Base-by-base conservation (phyloP, 2,113 vertebrate genomes). In the Erpornis zantholeuca region DNA sequence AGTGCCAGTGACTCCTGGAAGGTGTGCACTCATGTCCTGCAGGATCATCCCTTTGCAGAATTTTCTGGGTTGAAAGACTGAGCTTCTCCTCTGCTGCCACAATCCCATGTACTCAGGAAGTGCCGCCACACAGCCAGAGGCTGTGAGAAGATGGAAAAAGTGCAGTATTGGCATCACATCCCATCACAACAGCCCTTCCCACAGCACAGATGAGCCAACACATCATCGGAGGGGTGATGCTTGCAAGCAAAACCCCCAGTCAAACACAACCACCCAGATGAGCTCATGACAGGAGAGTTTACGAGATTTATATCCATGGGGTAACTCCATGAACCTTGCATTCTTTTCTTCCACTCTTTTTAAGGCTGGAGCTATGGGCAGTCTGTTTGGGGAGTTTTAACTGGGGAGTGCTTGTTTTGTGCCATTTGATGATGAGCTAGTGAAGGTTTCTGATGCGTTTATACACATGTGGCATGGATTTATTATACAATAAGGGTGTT, bases 1-100 rank as follows among this genome's bases (percentile, higher is more conserved):
- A 0, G 10, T 5, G 56, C 21, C 5, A 0, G 31, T 2, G 6
- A 6, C 49, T 50, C 49, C 70, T 22, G 35, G 22, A 19, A 69
- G 35, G 35, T 0, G 2, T 2, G 14, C 0, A 0, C 70, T 50
- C 9, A 0, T 0, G 2, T 2, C 23, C 20, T 42, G 17, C 25
- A 6, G 57, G 36, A 11, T 19, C 10, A 15, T 14, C n/a, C 52
- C 15, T 33, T 4, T 44, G n/a, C 45, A 82, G 42, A 6, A 40
- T 33, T 44, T 23, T 12, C 64, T 38, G 64, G 50, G 45, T 7
- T 33, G 54, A 12, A 38, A 68, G 59, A 9, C 0, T 1, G 29
- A 83, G 90, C 61, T 52, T 31, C 16, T 57, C 6, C 66, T 15
- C 71, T 36, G 56, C 75, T 85, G 33, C 60, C 73, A 53, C 49